These are phyloP conservation scores for Notarius lentiginosus DNA, from an alignment of 2,113 vertebrate genomes.

Conservation along the genomic window DNA sequence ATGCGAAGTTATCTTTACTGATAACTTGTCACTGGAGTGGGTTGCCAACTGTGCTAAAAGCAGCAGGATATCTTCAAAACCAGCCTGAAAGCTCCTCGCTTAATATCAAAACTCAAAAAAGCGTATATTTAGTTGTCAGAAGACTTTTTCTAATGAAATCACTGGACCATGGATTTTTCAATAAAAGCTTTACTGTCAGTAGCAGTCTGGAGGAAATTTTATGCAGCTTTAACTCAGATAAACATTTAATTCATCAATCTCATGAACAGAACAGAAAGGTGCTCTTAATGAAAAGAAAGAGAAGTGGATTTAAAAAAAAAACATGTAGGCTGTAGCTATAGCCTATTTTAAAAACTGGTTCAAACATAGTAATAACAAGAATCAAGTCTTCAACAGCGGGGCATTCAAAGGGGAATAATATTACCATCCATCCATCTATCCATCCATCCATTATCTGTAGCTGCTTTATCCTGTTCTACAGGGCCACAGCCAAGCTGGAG, in stretches of 20 bases:
- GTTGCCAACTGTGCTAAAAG: not conserved
- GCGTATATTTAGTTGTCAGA: not conserved
- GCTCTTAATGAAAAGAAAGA: not conserved
- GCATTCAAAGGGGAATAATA: not conserved
- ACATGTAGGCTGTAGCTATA: not conserved
- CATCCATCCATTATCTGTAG: too few relatives aligned
- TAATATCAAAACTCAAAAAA: not conserved
- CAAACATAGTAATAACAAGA: not conserved
- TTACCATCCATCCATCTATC: not conserved
- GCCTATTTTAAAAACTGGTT: not conserved
- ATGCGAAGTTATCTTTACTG: not conserved
- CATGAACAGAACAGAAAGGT: not conserved
- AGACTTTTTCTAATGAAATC: slow-evolving; percentile 8
- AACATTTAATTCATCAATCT: not conserved
- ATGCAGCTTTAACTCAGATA: not conserved
- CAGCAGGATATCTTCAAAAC: not conserved
- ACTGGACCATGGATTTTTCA: not conserved
- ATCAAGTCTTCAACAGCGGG: not conserved
- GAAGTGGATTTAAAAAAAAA: not conserved
- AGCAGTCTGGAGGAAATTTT: not conserved
- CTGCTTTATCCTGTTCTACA: too few relatives aligned
- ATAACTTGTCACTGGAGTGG: not conserved
- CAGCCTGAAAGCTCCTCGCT: not conserved
- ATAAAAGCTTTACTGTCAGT: not conserved
- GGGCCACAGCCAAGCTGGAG: too few relatives aligned